Percentiles rank a stretch among this genome's conserved stretches.
Evolutionary conservation across 2,113 vertebrate genomes (phyloP).

Genomic region (Sander vitreus): DNA sequence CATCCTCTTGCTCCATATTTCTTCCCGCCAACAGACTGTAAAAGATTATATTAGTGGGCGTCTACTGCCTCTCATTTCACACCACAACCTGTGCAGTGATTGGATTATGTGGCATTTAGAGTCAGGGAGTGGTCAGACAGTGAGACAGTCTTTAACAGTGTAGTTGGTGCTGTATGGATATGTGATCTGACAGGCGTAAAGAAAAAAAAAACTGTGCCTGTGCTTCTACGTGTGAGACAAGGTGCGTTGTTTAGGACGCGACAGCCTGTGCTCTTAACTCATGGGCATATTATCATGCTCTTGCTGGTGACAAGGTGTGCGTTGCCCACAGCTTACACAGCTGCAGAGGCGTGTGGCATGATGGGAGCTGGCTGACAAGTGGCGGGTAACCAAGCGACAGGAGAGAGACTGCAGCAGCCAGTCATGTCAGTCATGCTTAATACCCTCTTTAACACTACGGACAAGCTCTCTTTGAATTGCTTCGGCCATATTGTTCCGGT

Average conservation of each 20-base stretch:
- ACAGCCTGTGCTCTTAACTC: slow-evolving; percentile 39
- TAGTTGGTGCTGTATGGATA: slow-evolving; percentile 36
- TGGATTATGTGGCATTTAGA: slow-evolving; percentile 74
- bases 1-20: slow-evolving; percentile 47
- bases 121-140: slow-evolving; percentile 66
- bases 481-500: slow-evolving; percentile 11
- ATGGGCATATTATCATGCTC: slow-evolving; percentile 33
- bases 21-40: slow-evolving; percentile 72
- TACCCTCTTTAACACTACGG: slow-evolving; percentile 43
- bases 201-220: background rate
- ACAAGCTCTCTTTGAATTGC: slow-evolving; percentile 38
- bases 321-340: slow-evolving; percentile 51
- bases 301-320: slow-evolving; percentile 57
- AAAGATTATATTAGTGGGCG: slow-evolving; percentile 77
- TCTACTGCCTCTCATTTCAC: slow-evolving; percentile 74
- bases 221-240: slow-evolving; percentile 11
- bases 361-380: slow-evolving; percentile 59
- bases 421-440: slow-evolving; percentile 47
- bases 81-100: slow-evolving; percentile 47
- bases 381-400: slow-evolving; percentile 43
- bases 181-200: slow-evolving; percentile 56
- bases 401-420: slow-evolving; percentile 42
- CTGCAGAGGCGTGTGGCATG: slow-evolving; percentile 43
- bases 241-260: slow-evolving; percentile 25
- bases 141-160: slow-evolving; percentile 44